Evolutionary conservation across 2,888 invertebrate species (phyloP).

Genomic region (Drosophila yooni): DNA sequence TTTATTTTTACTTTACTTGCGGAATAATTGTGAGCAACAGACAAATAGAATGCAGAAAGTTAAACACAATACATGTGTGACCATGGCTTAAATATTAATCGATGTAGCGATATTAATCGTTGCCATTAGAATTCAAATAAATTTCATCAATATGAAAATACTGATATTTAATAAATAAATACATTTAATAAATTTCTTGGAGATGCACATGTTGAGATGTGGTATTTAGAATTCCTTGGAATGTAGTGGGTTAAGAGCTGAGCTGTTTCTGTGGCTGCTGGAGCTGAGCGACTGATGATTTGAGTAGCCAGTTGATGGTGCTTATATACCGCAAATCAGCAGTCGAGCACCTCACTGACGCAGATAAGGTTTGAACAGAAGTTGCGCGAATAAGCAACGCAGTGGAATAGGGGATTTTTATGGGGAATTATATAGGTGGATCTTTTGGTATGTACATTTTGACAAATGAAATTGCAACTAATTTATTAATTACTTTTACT

Average conservation of each 20-base stretch:
- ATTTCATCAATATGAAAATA: no score
- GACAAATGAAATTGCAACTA: neutral
- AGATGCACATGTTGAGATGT: slow-evolving; percentile 62
- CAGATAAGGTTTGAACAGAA: slow-evolving; percentile 27
- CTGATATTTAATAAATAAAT: no score
- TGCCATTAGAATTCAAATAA: no score
- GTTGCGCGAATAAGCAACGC: neutral
- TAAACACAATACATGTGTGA: no score
- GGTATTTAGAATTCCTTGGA: neutral
- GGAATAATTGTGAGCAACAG: no score
- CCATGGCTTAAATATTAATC: no score
- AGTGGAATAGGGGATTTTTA: slow-evolving; percentile 26
- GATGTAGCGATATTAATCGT: no score
- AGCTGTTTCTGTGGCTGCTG: slow-evolving; percentile 11
- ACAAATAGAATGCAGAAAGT: no score
- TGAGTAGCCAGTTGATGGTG: no score
- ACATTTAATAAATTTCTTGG: slow-evolving; percentile 25
- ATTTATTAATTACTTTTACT: neutral
- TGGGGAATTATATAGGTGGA: slow-evolving; percentile 1
- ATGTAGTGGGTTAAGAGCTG: neutral
- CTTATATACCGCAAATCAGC: slow-evolving; percentile 24
- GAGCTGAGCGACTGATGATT: slow-evolving; percentile 30
- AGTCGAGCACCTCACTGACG: neutral
- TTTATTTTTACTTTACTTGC: no score
- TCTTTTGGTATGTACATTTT: neutral